Evolutionary conservation across 2,888 invertebrate genomes (phyloP).

Genomic region (Pseudoips prasinana): DNA sequence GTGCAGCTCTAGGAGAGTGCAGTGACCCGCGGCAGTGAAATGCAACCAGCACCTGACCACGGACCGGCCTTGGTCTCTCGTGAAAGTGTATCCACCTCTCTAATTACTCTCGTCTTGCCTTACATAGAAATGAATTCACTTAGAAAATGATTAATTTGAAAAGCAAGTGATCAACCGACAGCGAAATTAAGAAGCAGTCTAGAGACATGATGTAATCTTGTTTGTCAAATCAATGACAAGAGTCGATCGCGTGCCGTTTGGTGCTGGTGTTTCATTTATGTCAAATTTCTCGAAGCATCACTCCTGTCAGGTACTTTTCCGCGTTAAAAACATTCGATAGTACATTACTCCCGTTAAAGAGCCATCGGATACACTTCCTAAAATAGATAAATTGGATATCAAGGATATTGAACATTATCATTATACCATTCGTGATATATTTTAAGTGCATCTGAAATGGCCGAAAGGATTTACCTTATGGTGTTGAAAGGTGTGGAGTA

Average conservation of each 20-base stretch:
- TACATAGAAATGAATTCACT: slow-evolving; percentile 32
- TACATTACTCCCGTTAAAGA: slow-evolving; percentile 38
- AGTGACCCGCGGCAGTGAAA: slow-evolving; percentile 70
- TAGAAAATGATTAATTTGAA: slow-evolving; percentile 26
- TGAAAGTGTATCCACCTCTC: slow-evolving; percentile 68
- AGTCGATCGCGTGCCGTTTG: slow-evolving; percentile 42
- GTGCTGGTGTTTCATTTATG: slow-evolving; percentile 40
- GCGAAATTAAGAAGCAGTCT: slow-evolving; percentile 21
- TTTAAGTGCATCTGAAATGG: too few relatives aligned
- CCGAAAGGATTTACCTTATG: too few relatives aligned
- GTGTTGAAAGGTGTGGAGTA: too few relatives aligned
- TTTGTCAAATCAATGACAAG: slow-evolving; percentile 19
- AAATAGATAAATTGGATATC: slow-evolving; percentile 23
- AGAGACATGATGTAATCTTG: slow-evolving; percentile 14
- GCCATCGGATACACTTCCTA: slow-evolving; percentile 9
- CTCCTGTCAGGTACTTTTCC: slow-evolving; percentile 45
- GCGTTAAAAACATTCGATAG: slow-evolving; percentile 34
- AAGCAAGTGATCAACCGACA: slow-evolving; percentile 15
- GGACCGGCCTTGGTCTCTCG: slow-evolving; percentile 44
- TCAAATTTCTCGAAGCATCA: slow-evolving; percentile 45
- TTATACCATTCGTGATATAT: too few relatives aligned
- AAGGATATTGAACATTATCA: too few relatives aligned
- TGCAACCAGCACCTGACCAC: slow-evolving; percentile 54
- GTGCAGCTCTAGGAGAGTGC: slow-evolving; percentile 39
- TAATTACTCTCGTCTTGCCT: slow-evolving; percentile 58